Evolutionary conservation across 2,888 invertebrate genomes (phyloP), one percentile per base, ranked within the genome.

Genomic region (Campoplex capitator): DNA sequence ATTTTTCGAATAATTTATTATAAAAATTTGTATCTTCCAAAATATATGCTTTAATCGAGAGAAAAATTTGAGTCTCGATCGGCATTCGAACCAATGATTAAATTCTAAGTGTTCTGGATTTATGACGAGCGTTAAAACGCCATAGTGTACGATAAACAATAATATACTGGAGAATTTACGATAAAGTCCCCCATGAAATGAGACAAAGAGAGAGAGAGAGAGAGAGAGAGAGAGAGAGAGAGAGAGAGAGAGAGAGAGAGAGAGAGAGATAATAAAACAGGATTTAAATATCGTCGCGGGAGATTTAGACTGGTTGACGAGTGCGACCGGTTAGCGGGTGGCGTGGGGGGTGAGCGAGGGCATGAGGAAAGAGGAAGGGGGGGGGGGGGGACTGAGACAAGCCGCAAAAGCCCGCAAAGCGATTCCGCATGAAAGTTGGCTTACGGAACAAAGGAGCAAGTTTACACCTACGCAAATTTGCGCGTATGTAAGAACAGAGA

Each of bases 391-490:
- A 2, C 32, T 42, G 78, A 70, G 18, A 54, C 48, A 71, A 38
- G 76, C 79, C 83, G 67, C 86, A 62, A 62, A 62, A 71, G 28
- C 76, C 79, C 83, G 67, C 86, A 62, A 62, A 62, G 32, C 73
- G 77, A 82, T 82, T 85, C 85, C 83, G 76, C 62, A 83, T 83
- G 83, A 86, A 86, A 86, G 83, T 86, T 83, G 71, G 45, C 67
- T 76, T 35, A 74, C 76, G 83, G 83, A 86, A 86, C 86, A 86
- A 86, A 86, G 83, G 83, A 80, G 86, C 71, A 62, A 68, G 83
- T 83, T 83, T 56, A 73, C 83, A 67, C 86, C 86, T 83, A 62
- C 85, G 85, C 85, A 67, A 79, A 65, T 73, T 70, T 56, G 48
- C 42, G 65, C 77, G 35, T 38, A 9, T 51, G 48, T 18, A 32